Base-by-base conservation (phyloP, 2,797 vertebrate genomes). In the Bradypodion pumilum region DNA sequence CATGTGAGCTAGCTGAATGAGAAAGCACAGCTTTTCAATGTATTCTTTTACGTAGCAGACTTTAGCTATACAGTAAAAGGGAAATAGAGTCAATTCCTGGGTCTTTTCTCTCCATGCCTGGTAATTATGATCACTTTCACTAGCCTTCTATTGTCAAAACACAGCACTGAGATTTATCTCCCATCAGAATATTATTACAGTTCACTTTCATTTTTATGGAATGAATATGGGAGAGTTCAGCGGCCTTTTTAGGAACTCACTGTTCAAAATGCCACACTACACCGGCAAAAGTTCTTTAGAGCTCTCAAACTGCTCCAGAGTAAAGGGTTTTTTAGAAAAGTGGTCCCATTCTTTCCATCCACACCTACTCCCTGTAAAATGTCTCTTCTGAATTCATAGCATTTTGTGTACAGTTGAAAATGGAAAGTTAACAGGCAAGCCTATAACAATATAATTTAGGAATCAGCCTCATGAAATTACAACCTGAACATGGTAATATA, bases 171-270 rank as follows among this genome's bases (percentile, higher is more conserved):
- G 37, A 68, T 81, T 85, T 86, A 75, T 72, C 89, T 42, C 78
- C 52, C 59, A 23, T 74, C 75, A 87, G 85, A 81, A 89, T 25
- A 68, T 59, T 44, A 72, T 86, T 87, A 74, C 37, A 78, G 73
- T 86, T 86, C 37, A 5, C 74, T 87, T 80, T 82, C 49, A 81
- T 63, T 88, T 86, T 87, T 65, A 89, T 60, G 86, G 74, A 75
- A 86, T 86, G 78, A 90, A 85, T 89, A 92, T 60, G 80, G 69
- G 87, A 91, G 89, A 77, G 59, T 65, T 77, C 25, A 90, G 89
- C 89, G 86, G 82, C 37, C 32, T 68, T 87, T 77, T 65, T 70
- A 84, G 84, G 52, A 74, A 69, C 62, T 81, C 46, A 77, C 37
- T 62, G 65, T 86, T 86, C n/a, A 59, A 56, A 84, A 84, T 73